Percentiles rank a stretch among this genome's conserved stretches.
Evolutionary conservation across 2,113 vertebrate species (phyloP).

Genomic region (Forbesichthys papilliferus): DNA sequence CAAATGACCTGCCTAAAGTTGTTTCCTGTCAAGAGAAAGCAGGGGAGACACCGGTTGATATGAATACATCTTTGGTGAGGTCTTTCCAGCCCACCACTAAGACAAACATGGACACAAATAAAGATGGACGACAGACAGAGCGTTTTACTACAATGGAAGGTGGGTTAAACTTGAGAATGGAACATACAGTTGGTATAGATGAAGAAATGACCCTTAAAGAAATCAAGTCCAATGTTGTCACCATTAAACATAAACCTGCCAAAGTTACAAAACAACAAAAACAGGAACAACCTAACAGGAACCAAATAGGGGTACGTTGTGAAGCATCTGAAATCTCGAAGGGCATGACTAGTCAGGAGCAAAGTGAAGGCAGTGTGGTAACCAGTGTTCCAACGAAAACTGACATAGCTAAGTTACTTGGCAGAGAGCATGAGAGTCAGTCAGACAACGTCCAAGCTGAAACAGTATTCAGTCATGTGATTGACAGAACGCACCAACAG

Average conservation of each 20-base stretch:
- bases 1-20: background rate
- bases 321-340: background rate
- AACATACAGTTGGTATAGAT: background rate
- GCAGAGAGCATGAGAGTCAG: background rate
- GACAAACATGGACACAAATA: background rate
- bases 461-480: background rate
- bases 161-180: background rate
- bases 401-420: background rate
- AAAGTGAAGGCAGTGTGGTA: background rate
- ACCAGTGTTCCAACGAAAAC: background rate
- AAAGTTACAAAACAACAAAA: background rate
- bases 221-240: background rate
- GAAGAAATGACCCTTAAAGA: background rate
- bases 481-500: background rate
- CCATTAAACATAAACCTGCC: background rate
- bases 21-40: too few relatives aligned
- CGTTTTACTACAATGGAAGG: background rate
- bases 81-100: too few relatives aligned
- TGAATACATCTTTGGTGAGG: too few relatives aligned
- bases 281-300: too few relatives aligned
- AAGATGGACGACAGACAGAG: background rate
- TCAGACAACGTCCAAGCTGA: background rate
- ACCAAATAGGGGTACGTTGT: background rate
- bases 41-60: too few relatives aligned
- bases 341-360: background rate